Base-by-base conservation (phyloP, 2,797 vertebrate genomes). In the Arnoldichthys spilopterus region DNA sequence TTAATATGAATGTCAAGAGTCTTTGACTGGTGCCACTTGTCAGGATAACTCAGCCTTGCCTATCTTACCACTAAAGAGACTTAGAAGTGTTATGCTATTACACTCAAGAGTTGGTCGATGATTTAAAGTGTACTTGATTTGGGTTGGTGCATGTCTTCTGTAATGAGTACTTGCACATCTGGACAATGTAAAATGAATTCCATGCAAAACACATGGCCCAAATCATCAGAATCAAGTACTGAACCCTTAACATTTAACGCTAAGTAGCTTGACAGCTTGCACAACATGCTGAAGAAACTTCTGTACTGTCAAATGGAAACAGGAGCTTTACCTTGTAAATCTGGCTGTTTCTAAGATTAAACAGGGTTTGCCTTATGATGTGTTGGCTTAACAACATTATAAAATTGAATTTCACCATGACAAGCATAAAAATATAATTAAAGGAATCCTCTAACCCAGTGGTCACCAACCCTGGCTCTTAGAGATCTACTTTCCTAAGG, bases 361-460 rank as follows among this genome's bases (percentile, higher is more conserved):
- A 24, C 37, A 47, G n/a, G 40, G 34, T 6, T 45, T 11, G 56
- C 22, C 18, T 43, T 11, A 6, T 2, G 0, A 59, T 26, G 28
- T 28, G 15, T 49, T 49, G 22, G 47, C 30, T 40, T 24, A 32
- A 49, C 6, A 59, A 18, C 30, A n/a, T 30, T 78, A 45, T 18
- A 54, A 78, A 72, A 54, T 72, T 43, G 28, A n/a, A 64, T 67
- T 47, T 59, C 61, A 11, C 34, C 18, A 43, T 43, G 26, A 49
- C 70, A 24, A 26, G 28, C 9, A 51, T 30, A 49, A 40, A 34
- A 67, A 47, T 47, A n/a, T 30, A 18, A 64, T 43, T 34, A 40
- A 68, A 34, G 30, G 30, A 62, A 34, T 62, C 20, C 28, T 62
- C 18, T 30, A 20, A n/a, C n/a, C n/a, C n/a, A n/a, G n/a, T n/a